A percentile compares a stretch with the other conserved stretches of the same genome.
Evolutionary conservation across 2,888 invertebrate genomes (phyloP).

Genomic region (Margaritifera margaritifera): DNA sequence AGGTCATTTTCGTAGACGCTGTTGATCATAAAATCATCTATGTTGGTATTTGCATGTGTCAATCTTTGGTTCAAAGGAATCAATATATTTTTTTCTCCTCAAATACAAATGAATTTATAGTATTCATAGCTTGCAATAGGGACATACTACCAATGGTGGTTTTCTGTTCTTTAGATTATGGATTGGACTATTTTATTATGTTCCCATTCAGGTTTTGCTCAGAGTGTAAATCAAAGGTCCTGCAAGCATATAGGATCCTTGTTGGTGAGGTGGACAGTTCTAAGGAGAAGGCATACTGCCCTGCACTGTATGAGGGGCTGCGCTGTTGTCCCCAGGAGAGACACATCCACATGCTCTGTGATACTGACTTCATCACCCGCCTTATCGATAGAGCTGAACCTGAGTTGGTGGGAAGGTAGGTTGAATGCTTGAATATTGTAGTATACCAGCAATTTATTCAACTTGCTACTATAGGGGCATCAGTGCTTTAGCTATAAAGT

Average conservation of each 20-base stretch:
- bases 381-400: constrained; percentile 93
- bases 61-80: too few species aligned
- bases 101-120: too few species aligned
- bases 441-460: not conserved
- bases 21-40: too few species aligned
- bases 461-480: not conserved
- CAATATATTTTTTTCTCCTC: too few species aligned
- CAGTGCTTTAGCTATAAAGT: not conserved
- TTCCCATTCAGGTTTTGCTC: constrained; percentile 82
- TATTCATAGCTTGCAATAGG: too few species aligned
- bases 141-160: too few species aligned
- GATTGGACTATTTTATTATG: not conserved
- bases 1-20: too few species aligned
- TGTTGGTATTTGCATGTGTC: too few species aligned
- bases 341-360: constrained; percentile 90
- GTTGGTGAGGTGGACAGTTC: constrained; percentile 82
- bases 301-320: constrained; percentile 85
- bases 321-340: constrained; percentile 87
- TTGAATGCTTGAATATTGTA: not conserved
- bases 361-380: constrained; percentile 90
- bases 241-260: constrained; percentile 88
- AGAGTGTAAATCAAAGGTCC: constrained; percentile 93
- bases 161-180: too few species aligned
- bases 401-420: constrained; percentile 87
- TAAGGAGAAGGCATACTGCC: constrained; percentile 91